phyloP scores from a whole-genome alignment of 2,113 vertebrate species.

The Delphinapterus leucas region DNA sequence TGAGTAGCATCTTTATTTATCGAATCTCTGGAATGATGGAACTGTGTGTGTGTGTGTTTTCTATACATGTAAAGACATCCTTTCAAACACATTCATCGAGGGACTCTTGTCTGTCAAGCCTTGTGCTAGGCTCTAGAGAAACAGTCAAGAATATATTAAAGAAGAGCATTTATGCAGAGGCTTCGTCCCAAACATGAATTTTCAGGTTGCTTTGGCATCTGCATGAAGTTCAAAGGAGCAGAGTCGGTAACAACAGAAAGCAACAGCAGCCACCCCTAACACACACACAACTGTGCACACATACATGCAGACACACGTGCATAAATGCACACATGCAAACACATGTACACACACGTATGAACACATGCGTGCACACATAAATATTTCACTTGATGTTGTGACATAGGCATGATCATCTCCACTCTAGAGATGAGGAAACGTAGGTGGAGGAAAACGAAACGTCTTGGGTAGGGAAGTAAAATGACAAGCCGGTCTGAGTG shows the following conservation, averaged over 20 bases:
- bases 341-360: rapidly evolving
- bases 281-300: no score
- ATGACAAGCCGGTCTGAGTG: background rate
- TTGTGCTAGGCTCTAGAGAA: background rate
- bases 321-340: background rate
- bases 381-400: background rate
- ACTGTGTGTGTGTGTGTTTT: background rate
- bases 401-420: rapidly evolving
- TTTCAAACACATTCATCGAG: background rate
- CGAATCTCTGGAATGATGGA: no score
- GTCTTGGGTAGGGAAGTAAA: background rate
- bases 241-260: background rate
- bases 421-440: background rate
- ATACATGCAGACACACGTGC: background rate
- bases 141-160: background rate
- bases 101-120: background rate
- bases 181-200: background rate
- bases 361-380: background rate
- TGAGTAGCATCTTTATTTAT: rapidly evolving
- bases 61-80: background rate
- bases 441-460: background rate
- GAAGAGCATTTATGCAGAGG: background rate
- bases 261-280: rapidly evolving
- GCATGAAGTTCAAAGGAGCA: background rate
- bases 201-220: background rate